phyloP scores from a whole-genome alignment of 2,113 vertebrate species.

The Notothenia coriiceps region DNA sequence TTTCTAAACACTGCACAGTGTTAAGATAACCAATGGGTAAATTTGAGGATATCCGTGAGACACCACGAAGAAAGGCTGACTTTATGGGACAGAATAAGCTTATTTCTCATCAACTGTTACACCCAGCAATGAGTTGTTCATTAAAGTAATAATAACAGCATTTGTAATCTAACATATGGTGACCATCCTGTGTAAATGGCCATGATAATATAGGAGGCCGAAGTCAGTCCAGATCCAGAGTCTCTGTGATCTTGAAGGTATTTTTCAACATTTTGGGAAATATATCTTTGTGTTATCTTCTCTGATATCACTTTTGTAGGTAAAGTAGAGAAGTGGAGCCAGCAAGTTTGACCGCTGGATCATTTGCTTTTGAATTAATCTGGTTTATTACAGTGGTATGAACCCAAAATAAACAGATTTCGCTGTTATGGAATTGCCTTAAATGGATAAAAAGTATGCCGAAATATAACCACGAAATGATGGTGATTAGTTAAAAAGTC shows the following conservation, averaged over 20 bases:
- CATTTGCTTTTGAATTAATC: too few relatives aligned
- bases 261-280: conserved; percentile 10
- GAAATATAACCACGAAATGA: too few relatives aligned
- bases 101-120: neutral
- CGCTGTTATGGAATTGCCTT: too few relatives aligned
- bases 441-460: too few relatives aligned
- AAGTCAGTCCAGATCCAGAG: conserved; percentile 12
- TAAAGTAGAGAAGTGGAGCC: too few relatives aligned
- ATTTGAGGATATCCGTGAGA: neutral
- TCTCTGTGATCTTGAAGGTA: conserved; percentile 13
- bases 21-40: too few relatives aligned
- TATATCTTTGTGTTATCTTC: neutral
- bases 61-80: neutral
- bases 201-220: neutral
- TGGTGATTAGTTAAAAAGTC: too few relatives aligned
- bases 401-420: too few relatives aligned
- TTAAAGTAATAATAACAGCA: neutral
- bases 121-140: neutral
- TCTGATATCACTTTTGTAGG: neutral
- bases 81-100: conserved; percentile 3
- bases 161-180: conserved; percentile 31
- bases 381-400: too few relatives aligned
- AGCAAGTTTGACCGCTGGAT: too few relatives aligned
- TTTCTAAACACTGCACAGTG: conserved; percentile 8
- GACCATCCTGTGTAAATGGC: conserved; percentile 11